Evolutionary conservation across 2,888 invertebrate species (phyloP), one percentile per base, ranked within the genome.

Genomic region (Allophyes oxyacanthae): DNA sequence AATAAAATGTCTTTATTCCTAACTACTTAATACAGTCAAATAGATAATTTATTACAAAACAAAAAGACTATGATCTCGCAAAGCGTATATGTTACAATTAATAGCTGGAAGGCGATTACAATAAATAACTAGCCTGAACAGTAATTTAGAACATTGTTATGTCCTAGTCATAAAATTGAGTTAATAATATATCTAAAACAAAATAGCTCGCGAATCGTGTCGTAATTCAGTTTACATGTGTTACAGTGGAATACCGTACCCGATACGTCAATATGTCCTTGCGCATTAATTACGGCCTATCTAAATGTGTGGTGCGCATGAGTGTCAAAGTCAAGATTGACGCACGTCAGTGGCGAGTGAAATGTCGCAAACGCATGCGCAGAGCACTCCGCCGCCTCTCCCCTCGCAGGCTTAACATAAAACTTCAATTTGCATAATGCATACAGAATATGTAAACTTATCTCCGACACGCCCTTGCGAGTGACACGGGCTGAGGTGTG

Each of bases 351-450:
- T 82, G 83, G 85, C 77, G 68, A 83, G 82, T 80, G 78, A 83
- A 84, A 81, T 81, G 84, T 84, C 77, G 80, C 78, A 66, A 75
- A 72, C 74, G 74, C 73, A 68, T 76, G 78, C 72, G 52, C 71
- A 41, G 48, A 65, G 72, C 73, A 72, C 75, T 57, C 70, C 70
- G 54, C 8, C 60, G 57, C 70, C 75, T 62, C 75, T 58, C 74
- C 75, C 68, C 77, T 75, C 75, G 63, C 72, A 77, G 75, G 85
- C 88, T 92, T 92, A 88, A 92, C 92, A 93, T 93, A 94, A 93
- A 92, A 91, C 88, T 89, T 87, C 89, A 86, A 92, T 94, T 90
- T 91, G 92, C 93, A 94, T 93, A 92, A 93, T 94, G 90, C 92
- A 94, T 92, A 89, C 88, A 82, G 90, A 92, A 91, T 92, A 92